Conservation (phyloP, 2,797 vertebrate genomes). For the Simalia tracyae region DNA sequence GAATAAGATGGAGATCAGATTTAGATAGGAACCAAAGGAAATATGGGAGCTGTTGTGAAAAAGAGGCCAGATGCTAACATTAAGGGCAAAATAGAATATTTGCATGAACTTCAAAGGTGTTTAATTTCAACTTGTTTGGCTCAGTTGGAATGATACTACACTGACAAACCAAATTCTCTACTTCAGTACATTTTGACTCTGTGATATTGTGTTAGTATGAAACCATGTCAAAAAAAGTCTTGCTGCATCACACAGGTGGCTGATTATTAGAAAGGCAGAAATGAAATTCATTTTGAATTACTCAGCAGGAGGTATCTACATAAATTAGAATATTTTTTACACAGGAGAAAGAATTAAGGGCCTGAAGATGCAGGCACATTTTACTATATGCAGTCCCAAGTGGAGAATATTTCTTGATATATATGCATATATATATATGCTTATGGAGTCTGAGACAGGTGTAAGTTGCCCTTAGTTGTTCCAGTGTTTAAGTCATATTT, state of each 20-base stretch:
- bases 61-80: not conserved
- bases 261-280: constrained; percentile 39
- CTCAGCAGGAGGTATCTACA: not conserved
- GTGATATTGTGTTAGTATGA: constrained; percentile 33
- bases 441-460: not conserved
- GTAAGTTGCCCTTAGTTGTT: not conserved
- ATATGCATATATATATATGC: not conserved
- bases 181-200: constrained; percentile 20
- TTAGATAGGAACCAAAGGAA: not conserved
- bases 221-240: constrained; percentile 36
- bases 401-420: not conserved
- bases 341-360: not conserved
- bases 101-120: constrained; percentile 13
- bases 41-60: not conserved
- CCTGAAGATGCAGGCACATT: not conserved
- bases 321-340: not conserved
- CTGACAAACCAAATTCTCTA: not conserved
- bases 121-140: not conserved
- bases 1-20: not conserved
- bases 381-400: not conserved
- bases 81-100: not conserved
- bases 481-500: not conserved
- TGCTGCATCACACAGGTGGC: constrained; percentile 16
- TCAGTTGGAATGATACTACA: constrained; percentile 3
- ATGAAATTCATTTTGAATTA: constrained; percentile 11